These are phyloP conservation scores for Sebastes ruberrimus DNA, from an alignment of 2,797 vertebrate species.

Conservation along the genomic window DNA sequence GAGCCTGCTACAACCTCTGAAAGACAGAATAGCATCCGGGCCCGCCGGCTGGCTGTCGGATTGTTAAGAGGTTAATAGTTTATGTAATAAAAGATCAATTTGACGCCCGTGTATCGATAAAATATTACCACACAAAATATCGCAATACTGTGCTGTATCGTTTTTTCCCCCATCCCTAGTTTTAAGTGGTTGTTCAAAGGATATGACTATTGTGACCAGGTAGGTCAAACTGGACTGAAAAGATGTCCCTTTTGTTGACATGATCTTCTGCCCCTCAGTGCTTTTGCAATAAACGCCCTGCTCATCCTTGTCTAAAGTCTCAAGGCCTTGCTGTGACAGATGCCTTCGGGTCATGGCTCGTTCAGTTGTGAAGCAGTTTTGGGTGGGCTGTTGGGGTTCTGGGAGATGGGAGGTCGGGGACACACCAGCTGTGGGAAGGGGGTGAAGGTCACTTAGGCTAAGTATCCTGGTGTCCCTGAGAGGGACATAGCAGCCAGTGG, in stretches of 20 bases:
- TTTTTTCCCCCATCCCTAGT: too few species aligned
- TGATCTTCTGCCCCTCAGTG: background rate
- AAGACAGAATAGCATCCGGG: too few species aligned
- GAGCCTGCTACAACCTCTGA: too few species aligned
- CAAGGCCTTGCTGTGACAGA: constrained; percentile 38
- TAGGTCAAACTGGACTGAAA: background rate
- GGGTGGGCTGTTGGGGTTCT: background rate
- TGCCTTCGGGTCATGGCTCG: constrained; percentile 1
- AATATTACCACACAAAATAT: too few species aligned
- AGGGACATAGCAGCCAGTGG: constrained; percentile 15
- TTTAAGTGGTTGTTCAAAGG: background rate
- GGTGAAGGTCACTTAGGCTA: constrained; percentile 44
- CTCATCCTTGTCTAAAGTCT: constrained; percentile 3
- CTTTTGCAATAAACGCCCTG: background rate
- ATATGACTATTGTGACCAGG: background rate
- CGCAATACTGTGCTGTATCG: too few species aligned
- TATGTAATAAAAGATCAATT: too few species aligned
- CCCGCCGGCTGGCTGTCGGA: too few species aligned
- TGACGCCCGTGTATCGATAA: too few species aligned
- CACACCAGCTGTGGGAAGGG: constrained; percentile 47
- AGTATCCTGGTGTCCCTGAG: constrained; percentile 26
- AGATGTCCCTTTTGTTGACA: constrained; percentile 2
- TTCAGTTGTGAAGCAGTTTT: constrained; percentile 14
- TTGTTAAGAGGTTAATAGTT: too few species aligned
- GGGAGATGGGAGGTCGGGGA: constrained; percentile 22